Base-by-base conservation (phyloP, 2,797 vertebrate genomes). In the Sebastes jordani region DNA sequence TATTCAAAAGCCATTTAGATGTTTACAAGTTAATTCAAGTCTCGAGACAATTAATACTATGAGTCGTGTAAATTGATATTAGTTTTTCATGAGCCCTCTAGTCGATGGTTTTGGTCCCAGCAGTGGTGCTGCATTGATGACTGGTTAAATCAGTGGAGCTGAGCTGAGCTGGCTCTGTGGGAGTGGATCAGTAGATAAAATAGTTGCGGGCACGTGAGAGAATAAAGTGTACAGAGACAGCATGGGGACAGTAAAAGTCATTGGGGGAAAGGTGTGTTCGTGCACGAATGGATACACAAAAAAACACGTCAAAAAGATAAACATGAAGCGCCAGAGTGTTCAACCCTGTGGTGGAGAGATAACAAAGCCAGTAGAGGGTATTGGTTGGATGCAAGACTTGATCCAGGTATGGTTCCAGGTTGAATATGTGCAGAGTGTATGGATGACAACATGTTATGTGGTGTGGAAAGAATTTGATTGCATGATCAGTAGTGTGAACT, bases 271-370 rank as follows among this genome's bases (percentile, higher is more conserved):
- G 62, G 74, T 68, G 46, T 77, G 10, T 63, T 87, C 9, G 76
- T 84, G 79, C 80, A 78, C 6, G 8, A 81, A 74, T 63, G 62
- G 16, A 52, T 54, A 46, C 8, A 80, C 67, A 85, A 36, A 83
- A 75, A 27, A 74, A 49, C 4, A 52, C 7, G 78, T 84, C 85
- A 87, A 74, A 86, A 74, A 76, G 72, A 89, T 87, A 64, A 89
- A 81, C 54, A 27, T 25, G 72, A 86, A 76, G 32, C 6, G 67
- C 59, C 71, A 74, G 73, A 80, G 81, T 80, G 85, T 78, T 83
- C 55, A 78, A 18, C 67, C 75, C 79, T 87, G 83, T 78, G 76
- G 88, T 38, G 55, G 36, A 81, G 63, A 64, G 85, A 91, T 87
- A 90, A 85, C 55, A 38, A 56, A 78, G 78, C 66, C 69, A 71